Evolutionary conservation across 1,140 invertebrate genomes (phyloP).

Genomic region (Cylas formicarius): DNA sequence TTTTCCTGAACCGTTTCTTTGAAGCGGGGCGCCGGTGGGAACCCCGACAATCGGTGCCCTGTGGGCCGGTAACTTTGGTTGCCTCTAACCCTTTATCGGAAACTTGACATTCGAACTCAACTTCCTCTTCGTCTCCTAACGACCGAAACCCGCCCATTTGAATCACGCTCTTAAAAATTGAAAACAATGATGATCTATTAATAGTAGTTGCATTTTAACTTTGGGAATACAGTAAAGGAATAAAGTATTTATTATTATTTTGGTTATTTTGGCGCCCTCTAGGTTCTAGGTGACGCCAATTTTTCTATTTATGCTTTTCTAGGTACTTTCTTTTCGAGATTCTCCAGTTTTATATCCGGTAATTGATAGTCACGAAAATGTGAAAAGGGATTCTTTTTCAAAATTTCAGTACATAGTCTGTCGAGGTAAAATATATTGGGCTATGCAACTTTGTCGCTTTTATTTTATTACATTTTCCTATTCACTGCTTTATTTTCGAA

Average conservation of each 20-base stretch:
- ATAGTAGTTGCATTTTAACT: conserved; percentile 1
- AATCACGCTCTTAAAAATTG: conserved; percentile 67
- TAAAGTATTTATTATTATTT: conserved; percentile 1
- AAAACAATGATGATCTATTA: conserved; percentile 5
- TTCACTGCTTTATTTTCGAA: too few relatives aligned
- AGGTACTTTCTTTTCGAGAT: too few relatives aligned
- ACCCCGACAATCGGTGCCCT: conserved; percentile 68
- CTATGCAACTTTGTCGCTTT: too few relatives aligned
- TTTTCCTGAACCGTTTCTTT: conserved; percentile 75
- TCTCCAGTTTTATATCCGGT: too few relatives aligned
- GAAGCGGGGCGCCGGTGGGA: conserved; percentile 66
- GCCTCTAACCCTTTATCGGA: conserved; percentile 82
- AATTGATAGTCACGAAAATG: too few relatives aligned
- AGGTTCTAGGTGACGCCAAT: too few relatives aligned
- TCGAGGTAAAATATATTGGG: too few relatives aligned
- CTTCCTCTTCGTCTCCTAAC: conserved; percentile 76
- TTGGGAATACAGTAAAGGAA: background rate
- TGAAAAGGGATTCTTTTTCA: too few relatives aligned
- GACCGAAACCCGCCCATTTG: conserved; percentile 82
- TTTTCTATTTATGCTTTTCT: too few relatives aligned
- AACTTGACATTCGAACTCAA: conserved; percentile 77
- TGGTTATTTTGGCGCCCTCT: too few relatives aligned
- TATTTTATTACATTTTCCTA: too few relatives aligned
- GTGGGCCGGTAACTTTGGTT: conserved; percentile 69
- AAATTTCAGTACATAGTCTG: too few relatives aligned